phyloP scores from a whole-genome alignment of 2,888 invertebrate species.

The Nymphalis polychloros region DNA sequence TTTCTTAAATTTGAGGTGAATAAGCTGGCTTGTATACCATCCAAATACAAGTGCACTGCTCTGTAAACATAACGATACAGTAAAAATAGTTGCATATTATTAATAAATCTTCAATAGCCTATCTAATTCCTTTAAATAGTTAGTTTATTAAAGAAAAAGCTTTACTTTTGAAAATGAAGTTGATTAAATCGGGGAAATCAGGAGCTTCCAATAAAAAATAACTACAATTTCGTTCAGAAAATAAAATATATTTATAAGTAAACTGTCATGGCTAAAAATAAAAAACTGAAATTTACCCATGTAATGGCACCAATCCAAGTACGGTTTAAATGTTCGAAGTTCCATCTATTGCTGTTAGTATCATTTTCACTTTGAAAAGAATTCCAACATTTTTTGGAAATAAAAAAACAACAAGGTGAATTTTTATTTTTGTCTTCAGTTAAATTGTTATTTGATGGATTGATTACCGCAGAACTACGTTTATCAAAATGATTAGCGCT shows the following conservation, averaged over 20 bases:
- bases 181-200: background rate
- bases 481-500: slow-evolving; percentile 76
- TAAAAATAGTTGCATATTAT: background rate
- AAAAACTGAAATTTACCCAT: slow-evolving; percentile 64
- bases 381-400: slow-evolving; percentile 56
- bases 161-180: background rate
- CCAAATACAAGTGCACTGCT: slow-evolving; percentile 83
- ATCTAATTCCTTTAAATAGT: background rate
- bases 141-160: too few species aligned
- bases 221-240: background rate
- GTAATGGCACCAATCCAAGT: slow-evolving; percentile 79
- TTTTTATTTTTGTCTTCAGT: slow-evolving; percentile 55
- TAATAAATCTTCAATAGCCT: background rate
- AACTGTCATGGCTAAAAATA: slow-evolving; percentile 21
- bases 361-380: slow-evolving; percentile 51
- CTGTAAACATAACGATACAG: slow-evolving; percentile 57
- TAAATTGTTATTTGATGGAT: slow-evolving; percentile 51
- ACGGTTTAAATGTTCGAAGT: slow-evolving; percentile 67
- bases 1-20: slow-evolving; percentile 67
- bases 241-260: background rate
- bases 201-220: background rate
- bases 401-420: slow-evolving; percentile 58
- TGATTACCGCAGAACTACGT: slow-evolving; percentile 66
- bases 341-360: slow-evolving; percentile 69
- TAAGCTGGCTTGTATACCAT: slow-evolving; percentile 83